Base-by-base conservation (phyloP, 2,888 invertebrate genomes). In the Drosophila aldrichi region DNA sequence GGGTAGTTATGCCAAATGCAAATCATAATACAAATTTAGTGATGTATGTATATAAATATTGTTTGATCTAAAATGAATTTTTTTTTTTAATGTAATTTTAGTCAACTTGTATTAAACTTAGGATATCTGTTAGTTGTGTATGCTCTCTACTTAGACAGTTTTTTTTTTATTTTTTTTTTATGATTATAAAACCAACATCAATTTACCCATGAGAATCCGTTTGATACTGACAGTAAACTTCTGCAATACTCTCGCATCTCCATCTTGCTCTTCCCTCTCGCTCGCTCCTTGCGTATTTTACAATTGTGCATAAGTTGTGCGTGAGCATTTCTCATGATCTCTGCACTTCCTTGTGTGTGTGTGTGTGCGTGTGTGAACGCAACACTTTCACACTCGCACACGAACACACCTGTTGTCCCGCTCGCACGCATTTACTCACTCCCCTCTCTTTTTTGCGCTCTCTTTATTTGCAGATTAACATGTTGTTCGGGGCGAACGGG, bases 171-270 rank as follows among this genome's bases (percentile, higher is more conserved):
- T 20, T 14, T 22, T 22, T 55, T 25, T 65, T 76, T 74, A 80
- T 78, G 69, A 80, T 80, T 82, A 72, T 70, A 86, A 83, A 74
- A 73, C 78, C 81, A 76, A 78, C 87, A 77, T 81, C 66, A 86
- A 87, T 87, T 78, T 81, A 68, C 62, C 70, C 62, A 63, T 36
- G 63, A 69, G 52, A 71, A 76, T 79, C 62, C 61, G 62, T 64
- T 63, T 63, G 63, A 70, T 69, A 60, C 43, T 62, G 16, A 34
- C n/a, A 62, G 29, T 18, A 48, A 43, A 34, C 55, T 52, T 14
- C 36, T 22, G 34, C n/a, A 7, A 25, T 10, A 18, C 7, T 34
- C 12, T 10, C 12, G 14, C 36, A 16, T 14, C 22, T 14, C 14
- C 2, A 20, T 9, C 10, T 16, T 2, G 25, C 2, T 5, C 18